Conservation (phyloP, 2,797 vertebrate genomes). For the Forpus xanthops region DNA sequence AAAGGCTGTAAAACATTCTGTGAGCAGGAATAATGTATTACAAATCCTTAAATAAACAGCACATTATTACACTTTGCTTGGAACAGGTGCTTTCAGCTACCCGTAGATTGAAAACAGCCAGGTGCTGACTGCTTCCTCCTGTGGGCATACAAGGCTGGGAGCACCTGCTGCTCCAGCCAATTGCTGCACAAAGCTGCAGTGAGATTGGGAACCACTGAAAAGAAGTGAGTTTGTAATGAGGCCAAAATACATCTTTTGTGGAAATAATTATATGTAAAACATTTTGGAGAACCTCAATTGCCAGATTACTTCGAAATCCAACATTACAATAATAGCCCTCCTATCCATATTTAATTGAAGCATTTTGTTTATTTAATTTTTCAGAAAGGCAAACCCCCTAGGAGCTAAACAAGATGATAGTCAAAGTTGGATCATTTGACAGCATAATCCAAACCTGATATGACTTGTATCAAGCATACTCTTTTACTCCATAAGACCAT, state of each 20-base stretch:
- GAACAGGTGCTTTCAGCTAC: not conserved
- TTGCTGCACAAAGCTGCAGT: not conserved
- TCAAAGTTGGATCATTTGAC: not conserved
- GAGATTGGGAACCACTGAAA: not conserved
- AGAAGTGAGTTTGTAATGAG: not conserved
- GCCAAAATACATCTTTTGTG: not conserved
- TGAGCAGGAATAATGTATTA: not conserved
- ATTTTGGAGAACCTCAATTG: not conserved
- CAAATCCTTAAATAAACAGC: not conserved
- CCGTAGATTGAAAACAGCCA: rapidly evolving
- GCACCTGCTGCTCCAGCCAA: not conserved
- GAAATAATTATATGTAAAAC: not conserved
- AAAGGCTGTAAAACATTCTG: not conserved
- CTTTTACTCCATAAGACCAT: not conserved
- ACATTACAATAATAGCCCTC: not conserved
- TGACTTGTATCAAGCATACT: not conserved
- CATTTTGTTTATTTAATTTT: not conserved
- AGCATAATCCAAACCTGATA: not conserved
- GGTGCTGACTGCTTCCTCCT: not conserved
- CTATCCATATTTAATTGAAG: not conserved
- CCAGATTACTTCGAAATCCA: not conserved
- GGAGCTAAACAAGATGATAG: not conserved
- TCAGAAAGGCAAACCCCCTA: not conserved
- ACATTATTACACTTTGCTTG: not conserved
- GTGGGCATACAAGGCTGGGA: not conserved